Evolutionary conservation across 2,113 vertebrate genomes (phyloP).

Genomic region (Tragelaphus scriptus): DNA sequence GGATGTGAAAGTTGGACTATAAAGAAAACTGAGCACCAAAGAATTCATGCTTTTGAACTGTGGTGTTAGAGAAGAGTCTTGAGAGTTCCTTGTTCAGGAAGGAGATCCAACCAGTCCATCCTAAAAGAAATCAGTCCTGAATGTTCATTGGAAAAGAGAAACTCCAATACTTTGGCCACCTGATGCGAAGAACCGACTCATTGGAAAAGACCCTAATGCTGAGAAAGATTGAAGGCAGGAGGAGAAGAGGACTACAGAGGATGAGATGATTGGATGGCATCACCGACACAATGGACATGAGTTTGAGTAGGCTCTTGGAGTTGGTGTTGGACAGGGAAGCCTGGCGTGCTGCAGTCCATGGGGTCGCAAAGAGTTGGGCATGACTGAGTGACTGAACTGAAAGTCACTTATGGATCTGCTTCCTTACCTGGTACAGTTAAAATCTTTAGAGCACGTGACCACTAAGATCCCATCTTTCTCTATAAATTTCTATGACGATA

Average conservation of each 20-base stretch:
- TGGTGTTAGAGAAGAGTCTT: background rate
- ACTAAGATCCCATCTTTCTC: background rate
- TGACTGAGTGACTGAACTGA: background rate
- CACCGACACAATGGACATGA: background rate
- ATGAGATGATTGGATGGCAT: background rate
- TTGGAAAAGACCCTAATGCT: background rate
- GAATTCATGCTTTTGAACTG: background rate
- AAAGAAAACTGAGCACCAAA: background rate
- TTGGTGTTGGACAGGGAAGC: background rate
- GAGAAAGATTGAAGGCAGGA: background rate
- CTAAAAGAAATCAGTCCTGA: background rate
- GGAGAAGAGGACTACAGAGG: background rate
- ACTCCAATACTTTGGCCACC: background rate
- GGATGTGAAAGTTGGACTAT: background rate
- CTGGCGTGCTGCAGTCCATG: background rate
- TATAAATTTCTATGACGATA: background rate
- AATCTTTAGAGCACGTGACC: background rate
- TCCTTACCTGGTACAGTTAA: background rate
- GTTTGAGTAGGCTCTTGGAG: background rate
- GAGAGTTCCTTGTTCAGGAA: background rate
- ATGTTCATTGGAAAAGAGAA: background rate
- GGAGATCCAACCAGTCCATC: background rate
- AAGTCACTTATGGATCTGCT: background rate
- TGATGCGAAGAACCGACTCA: background rate
- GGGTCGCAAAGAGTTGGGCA: background rate